These are phyloP conservation scores for Lymantria monacha DNA, from an alignment of 2,888 invertebrate species.

Conservation along the genomic window DNA sequence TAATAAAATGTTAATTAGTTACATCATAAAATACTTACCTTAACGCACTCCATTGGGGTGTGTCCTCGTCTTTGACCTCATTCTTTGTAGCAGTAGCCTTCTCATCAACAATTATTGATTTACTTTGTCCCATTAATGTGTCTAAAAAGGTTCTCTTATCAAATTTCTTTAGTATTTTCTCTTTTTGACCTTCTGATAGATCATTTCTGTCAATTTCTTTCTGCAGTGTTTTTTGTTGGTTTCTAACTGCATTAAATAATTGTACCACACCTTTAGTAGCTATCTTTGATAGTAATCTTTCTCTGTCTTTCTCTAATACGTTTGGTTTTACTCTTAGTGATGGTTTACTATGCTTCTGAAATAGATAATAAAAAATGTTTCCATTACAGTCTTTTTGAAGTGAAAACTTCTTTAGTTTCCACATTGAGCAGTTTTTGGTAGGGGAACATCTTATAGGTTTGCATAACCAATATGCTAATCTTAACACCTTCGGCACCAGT, in stretches of 20 bases:
- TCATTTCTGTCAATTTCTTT: conserved; percentile 87
- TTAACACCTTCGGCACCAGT: too few species aligned
- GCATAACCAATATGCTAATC: too few species aligned
- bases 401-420: too few species aligned
- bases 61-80: conserved; percentile 64
- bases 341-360: conserved; percentile 83
- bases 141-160: conserved; percentile 90
- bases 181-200: conserved; percentile 89
- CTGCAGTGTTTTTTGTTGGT: conserved; percentile 90
- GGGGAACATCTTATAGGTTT: too few species aligned
- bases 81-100: conserved; percentile 59
- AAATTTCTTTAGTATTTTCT: conserved; percentile 88
- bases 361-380: not conserved
- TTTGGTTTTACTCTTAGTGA: conserved; percentile 89
- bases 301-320: conserved; percentile 88
- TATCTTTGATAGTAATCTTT: conserved; percentile 89
- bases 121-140: conserved; percentile 87
- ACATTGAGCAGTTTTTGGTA: too few species aligned
- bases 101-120: conserved; percentile 79
- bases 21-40: conserved; percentile 43
- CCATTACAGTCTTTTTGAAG: too few species aligned
- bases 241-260: conserved; percentile 93
- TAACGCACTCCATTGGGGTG: conserved; percentile 84
- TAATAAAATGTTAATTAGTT: too few species aligned
- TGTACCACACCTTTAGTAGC: conserved; percentile 97